Base-by-base conservation (phyloP, 1,140 invertebrate genomes). In the Drosophila bifasciata region DNA sequence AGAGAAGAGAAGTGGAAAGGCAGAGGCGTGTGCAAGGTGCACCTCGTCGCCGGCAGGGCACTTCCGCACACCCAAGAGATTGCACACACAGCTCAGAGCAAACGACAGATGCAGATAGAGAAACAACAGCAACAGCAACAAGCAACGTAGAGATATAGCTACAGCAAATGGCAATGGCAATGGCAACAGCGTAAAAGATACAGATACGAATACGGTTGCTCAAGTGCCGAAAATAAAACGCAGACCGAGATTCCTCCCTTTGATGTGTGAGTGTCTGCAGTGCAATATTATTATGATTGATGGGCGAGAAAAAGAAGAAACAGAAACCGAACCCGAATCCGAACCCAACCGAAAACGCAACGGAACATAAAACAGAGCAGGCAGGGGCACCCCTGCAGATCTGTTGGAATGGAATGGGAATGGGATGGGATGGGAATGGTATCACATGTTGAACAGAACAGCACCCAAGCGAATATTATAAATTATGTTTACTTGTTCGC, bases 181-280 rank as follows among this genome's bases (percentile, higher is more conserved):
- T 39, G 28, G 48, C 60, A 62, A 32, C 45, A 25, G 28, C 28
- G 28, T 36, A 60, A 50, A 75, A 44, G 32, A 11, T 32, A 57
- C 48, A 75, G 60, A 63, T 63, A 69, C 53, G 59, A 46, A 60
- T 49, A 52, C 66, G 39, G 44, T 41, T 48, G 43, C 69, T 80
- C 63, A 77, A 83, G 79, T 84, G 70, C 71, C 71, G 76, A 84
- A 84, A 79, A 79, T 84, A 68, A 84, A 84, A 71, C 76, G 74
- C 79, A 84, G 51, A 59, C 59, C 56, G 45, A 56, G 59, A 64
- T 77, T 73, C 79, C 41, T 58, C 36, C 52, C 57, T 85, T 76
- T 76, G 62, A 85, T 60, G 60, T 84, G 55, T 56, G 48, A n/a
- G 21, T 50, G 48, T 25, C n/a, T 48, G 39, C 59, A 51, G 63